phyloP scores from a whole-genome alignment of 2,797 vertebrate genomes.

The Rhadinocentrus ornatus region DNA sequence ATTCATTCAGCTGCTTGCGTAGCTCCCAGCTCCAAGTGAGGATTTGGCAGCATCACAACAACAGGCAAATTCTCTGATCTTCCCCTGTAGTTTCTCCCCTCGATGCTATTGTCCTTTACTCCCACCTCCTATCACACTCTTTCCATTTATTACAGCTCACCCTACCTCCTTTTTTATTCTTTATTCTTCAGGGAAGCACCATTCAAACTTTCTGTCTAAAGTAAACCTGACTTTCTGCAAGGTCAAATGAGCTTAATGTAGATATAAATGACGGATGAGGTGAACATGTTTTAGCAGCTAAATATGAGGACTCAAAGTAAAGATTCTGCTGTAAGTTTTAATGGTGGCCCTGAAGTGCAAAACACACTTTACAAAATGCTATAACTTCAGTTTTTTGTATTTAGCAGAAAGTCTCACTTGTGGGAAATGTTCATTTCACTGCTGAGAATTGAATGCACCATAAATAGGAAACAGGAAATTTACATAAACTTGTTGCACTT shows the following conservation, averaged over 20 bases:
- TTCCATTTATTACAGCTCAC: neutral
- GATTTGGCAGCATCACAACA: slow-evolving; percentile 64
- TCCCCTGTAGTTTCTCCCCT: slow-evolving; percentile 36
- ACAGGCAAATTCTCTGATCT: slow-evolving; percentile 45
- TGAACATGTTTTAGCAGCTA: too few species aligned
- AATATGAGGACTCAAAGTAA: too few species aligned
- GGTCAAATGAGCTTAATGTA: too few species aligned
- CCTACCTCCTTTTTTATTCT: neutral
- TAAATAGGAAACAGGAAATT: too few species aligned
- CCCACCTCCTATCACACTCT: slow-evolving; percentile 15
- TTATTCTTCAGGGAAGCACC: neutral
- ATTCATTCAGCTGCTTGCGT: slow-evolving; percentile 51
- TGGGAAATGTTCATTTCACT: neutral
- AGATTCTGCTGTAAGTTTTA: too few species aligned
- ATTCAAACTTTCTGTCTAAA: neutral
- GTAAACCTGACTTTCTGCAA: too few species aligned
- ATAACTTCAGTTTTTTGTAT: neutral
- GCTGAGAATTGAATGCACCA: too few species aligned
- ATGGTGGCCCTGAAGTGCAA: too few species aligned
- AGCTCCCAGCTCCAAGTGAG: slow-evolving; percentile 41
- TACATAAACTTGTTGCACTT: too few species aligned
- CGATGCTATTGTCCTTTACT: slow-evolving; percentile 28
- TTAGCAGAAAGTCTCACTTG: neutral
- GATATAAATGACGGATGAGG: too few species aligned
- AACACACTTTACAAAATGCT: too few species aligned